Conservation (phyloP, 2,888 invertebrate species). For the Leptothorax acervorum region DNA sequence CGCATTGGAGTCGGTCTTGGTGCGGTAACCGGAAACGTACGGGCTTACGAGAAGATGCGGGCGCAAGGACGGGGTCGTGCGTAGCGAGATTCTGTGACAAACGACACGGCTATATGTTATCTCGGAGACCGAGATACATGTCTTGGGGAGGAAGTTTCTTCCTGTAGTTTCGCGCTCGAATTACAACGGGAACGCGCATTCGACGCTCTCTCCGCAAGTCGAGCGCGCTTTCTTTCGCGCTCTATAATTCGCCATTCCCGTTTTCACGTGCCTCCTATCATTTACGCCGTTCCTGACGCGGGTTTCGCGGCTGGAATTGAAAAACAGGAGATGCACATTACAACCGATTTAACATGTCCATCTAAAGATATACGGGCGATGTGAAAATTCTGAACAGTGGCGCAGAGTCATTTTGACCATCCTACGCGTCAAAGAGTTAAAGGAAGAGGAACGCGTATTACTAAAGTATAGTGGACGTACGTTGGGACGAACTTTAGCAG, state of each 20-base stretch:
- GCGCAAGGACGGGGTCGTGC: slow-evolving; percentile 36
- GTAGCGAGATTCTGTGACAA: slow-evolving; percentile 54
- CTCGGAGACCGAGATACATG: slow-evolving; percentile 62
- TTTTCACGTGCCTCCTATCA: slow-evolving; percentile 44
- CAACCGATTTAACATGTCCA: background rate
- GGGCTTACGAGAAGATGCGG: slow-evolving; percentile 36
- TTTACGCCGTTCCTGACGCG: slow-evolving; percentile 17
- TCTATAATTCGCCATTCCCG: slow-evolving; percentile 50
- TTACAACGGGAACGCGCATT: slow-evolving; percentile 67
- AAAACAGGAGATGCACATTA: slow-evolving; percentile 20
- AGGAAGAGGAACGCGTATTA: background rate
- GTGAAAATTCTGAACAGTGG: slow-evolving; percentile 1
- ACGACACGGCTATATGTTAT: slow-evolving; percentile 61
- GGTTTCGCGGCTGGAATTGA: slow-evolving; percentile 37
- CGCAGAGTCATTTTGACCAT: background rate
- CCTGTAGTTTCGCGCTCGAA: slow-evolving; percentile 69
- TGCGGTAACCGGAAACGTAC: slow-evolving; percentile 51
- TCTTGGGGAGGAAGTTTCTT: slow-evolving; percentile 62
- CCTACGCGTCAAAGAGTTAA: slow-evolving; percentile 12
- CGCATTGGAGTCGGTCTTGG: slow-evolving; percentile 37
- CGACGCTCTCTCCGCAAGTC: slow-evolving; percentile 67
- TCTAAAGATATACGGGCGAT: slow-evolving; percentile 10
- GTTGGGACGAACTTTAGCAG: slow-evolving; percentile 34
- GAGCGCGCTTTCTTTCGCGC: slow-evolving; percentile 57
- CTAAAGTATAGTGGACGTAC: slow-evolving; percentile 22